Conservation (phyloP, 92 coral and sea anemone species). For the Palythoa heliodiscus region DNA sequence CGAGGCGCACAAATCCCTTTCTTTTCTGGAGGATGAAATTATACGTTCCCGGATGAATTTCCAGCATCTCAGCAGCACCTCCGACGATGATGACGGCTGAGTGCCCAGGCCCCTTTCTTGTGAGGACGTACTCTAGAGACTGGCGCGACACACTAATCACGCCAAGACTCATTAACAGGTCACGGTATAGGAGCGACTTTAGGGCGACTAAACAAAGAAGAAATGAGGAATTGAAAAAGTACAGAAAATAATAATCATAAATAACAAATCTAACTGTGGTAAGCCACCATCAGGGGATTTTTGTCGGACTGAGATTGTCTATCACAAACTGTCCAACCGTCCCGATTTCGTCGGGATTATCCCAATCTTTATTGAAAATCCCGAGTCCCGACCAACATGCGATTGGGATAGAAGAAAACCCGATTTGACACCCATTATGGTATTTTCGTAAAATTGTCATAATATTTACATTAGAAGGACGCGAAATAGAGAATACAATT, state of each 20-base stretch:
- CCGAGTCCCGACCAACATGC: too few species aligned
- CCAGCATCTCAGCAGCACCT: conserved; percentile 70
- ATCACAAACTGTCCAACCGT: too few species aligned
- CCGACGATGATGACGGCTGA: conserved; percentile 87
- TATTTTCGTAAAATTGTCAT: too few species aligned
- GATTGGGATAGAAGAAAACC: too few species aligned
- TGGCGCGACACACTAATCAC: conserved; percentile 75
- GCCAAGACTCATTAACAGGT: conserved; percentile 83
- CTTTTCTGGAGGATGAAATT: conserved; percentile 71
- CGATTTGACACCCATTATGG: too few species aligned
- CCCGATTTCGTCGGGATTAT: too few species aligned
- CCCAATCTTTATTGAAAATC: too few species aligned
- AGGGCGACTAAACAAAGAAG: conserved; percentile 55
- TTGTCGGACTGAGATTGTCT: too few species aligned
- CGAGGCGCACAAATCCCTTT: conserved; percentile 87
- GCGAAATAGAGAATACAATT: too few species aligned
- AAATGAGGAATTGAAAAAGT: neutral
- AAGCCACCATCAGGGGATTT: neutral
- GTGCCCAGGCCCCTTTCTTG: conserved; percentile 82
- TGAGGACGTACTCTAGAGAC: conserved; percentile 68
- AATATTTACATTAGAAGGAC: too few species aligned
- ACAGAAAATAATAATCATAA: neutral
- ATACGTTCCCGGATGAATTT: conserved; percentile 66
- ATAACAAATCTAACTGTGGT: neutral
- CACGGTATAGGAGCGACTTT: conserved; percentile 74